These are phyloP conservation scores for Anolis sagrei DNA, from an alignment of 2,113 vertebrate genomes.

Conservation along the genomic window DNA sequence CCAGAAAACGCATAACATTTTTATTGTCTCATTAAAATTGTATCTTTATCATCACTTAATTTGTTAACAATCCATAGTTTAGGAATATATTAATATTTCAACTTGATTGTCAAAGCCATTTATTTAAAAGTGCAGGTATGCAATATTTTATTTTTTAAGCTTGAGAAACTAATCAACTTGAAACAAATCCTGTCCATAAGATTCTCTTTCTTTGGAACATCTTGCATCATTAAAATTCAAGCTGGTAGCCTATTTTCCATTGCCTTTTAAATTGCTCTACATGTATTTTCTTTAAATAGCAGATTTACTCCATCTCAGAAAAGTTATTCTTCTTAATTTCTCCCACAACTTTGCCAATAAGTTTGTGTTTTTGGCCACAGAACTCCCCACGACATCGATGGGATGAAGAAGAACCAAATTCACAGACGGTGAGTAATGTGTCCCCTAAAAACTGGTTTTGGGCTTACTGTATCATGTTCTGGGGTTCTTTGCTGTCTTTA, in stretches of 20 bases:
- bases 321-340: neutral
- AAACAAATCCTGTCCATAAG: rapidly evolving
- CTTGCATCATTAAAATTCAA: constrained; percentile 2
- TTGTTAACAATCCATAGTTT: neutral
- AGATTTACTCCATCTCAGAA: constrained; percentile 12
- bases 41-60: too few relatives aligned
- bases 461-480: neutral
- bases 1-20: neutral
- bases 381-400: constrained; percentile 86
- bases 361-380: constrained; percentile 72
- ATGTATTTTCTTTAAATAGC: neutral
- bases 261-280: neutral
- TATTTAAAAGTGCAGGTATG: neutral
- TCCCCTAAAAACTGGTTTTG: neutral
- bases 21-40: neutral
- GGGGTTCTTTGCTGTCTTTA: neutral
- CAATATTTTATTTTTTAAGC: rapidly evolving
- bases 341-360: constrained; percentile 11
- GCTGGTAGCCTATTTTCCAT: neutral
- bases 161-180: neutral
- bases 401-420: constrained; percentile 86
- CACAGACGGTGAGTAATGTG: constrained; percentile 78
- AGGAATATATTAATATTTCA: neutral
- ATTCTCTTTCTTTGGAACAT: neutral
- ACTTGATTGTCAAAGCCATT: neutral